phyloP scores from a whole-genome alignment of 2,797 vertebrate species.

The Gambusia yucatana region DNA sequence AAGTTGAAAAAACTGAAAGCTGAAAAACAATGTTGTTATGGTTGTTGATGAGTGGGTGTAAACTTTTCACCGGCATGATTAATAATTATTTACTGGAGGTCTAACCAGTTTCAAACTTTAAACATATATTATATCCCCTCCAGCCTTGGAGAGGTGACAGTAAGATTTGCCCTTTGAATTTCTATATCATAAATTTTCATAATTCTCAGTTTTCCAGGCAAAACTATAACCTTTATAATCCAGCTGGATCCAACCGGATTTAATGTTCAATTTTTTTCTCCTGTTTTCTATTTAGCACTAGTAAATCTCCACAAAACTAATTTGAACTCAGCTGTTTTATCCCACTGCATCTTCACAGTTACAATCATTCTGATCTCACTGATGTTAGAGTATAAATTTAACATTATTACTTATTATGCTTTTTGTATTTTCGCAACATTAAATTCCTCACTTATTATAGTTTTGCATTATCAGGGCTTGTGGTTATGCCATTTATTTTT shows the following conservation, averaged over 20 bases:
- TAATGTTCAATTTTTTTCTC: background rate
- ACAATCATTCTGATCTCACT: background rate
- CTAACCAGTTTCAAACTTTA: background rate
- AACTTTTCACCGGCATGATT: background rate
- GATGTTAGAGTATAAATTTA: background rate
- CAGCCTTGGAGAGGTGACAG: background rate
- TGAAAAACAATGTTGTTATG: background rate
- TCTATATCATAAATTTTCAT: background rate
- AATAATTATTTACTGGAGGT: background rate
- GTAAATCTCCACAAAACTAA: background rate
- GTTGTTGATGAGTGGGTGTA: background rate
- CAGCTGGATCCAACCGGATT: background rate
- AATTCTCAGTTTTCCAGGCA: background rate
- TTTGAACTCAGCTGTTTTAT: slow-evolving; percentile 4
- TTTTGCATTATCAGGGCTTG: background rate
- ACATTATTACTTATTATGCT: background rate
- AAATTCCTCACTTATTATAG: background rate
- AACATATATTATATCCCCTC: background rate
- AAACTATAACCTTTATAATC: background rate
- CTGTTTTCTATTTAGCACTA: background rate
- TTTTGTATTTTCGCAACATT: background rate
- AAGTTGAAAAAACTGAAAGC: background rate
- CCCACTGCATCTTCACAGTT: background rate
- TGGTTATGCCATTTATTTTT: background rate
- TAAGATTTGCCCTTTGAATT: background rate